Conservation (phyloP, 2,888 invertebrate genomes). For the Hermaeophaga mercurialis region DNA sequence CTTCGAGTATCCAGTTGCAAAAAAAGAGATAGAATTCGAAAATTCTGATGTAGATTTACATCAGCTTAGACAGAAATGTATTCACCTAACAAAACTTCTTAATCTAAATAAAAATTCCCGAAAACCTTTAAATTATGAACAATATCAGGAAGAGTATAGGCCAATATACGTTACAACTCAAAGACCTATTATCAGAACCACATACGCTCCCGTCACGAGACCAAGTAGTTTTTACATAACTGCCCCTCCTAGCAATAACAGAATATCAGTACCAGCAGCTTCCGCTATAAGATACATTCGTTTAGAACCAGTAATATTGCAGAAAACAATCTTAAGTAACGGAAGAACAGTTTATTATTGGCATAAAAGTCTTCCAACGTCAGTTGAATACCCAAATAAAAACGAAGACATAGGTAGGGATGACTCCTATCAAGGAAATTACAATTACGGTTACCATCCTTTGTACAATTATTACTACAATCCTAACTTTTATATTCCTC, state of each 20-base stretch:
- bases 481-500: not conserved
- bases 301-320: conserved; percentile 55
- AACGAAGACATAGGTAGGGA: conserved; percentile 1
- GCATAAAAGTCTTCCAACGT: conserved; percentile 51
- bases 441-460: not conserved
- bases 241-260: conserved; percentile 30
- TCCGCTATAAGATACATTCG: conserved; percentile 49
- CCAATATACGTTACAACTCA: conserved; percentile 33
- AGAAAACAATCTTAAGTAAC: conserved; percentile 53
- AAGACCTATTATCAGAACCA: conserved; percentile 26
- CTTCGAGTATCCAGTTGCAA: conserved; percentile 40
- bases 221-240: conserved; percentile 47
- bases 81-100: conserved; percentile 44
- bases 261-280: conserved; percentile 26
- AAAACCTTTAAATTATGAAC: conserved; percentile 19
- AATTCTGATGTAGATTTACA: not conserved
- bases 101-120: conserved; percentile 29
- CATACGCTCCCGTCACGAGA: conserved; percentile 31
- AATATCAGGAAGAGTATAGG: conserved; percentile 10
- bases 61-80: conserved; percentile 41
- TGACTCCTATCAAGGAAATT: not conserved
- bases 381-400: conserved; percentile 34
- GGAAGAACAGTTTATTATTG: conserved; percentile 54
- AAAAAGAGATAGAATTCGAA: conserved; percentile 35
- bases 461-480: conserved; percentile 11